phyloP scores from a whole-genome alignment of 2,888 invertebrate genomes.

The Acrobasis consociella region DNA sequence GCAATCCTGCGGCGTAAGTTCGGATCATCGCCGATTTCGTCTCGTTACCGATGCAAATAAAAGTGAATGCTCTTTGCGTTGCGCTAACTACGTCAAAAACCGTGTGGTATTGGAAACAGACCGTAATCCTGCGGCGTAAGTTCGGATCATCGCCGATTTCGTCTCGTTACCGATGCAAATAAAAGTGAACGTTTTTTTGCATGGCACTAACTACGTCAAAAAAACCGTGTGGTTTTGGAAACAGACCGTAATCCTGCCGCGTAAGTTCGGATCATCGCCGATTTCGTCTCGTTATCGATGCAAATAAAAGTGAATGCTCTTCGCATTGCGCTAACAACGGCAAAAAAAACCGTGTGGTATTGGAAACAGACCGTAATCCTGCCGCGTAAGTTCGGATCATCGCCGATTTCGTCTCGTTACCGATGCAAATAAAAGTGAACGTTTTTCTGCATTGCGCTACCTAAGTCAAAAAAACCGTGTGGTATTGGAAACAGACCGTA shows the following conservation, averaged over 20 bases:
- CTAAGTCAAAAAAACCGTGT: background rate
- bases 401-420: constrained; percentile 50
- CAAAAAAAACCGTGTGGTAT: too few relatives aligned
- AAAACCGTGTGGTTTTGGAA: too few relatives aligned
- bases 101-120: too few relatives aligned
- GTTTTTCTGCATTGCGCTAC: constrained; percentile 25
- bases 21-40: constrained; percentile 54
- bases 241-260: constrained; percentile 37
- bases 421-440: constrained; percentile 42
- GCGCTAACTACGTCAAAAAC: too few relatives aligned
- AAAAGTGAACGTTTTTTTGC: constrained; percentile 32
- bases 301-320: constrained; percentile 38
- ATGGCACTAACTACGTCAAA: constrained; percentile 22
- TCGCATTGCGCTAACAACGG: constrained; percentile 13
- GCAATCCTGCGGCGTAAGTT: constrained; percentile 43
- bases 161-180: constrained; percentile 46
- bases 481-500: constrained; percentile 22
- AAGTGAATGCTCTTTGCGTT: constrained; percentile 27
- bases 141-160: constrained; percentile 54
- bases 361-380: constrained; percentile 38
- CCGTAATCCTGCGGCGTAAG: constrained; percentile 41
- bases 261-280: constrained; percentile 47
- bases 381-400: constrained; percentile 47
- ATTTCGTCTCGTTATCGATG: constrained; percentile 50
- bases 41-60: constrained; percentile 45